Evolutionary conservation across 2,888 invertebrate genomes (phyloP).

Genomic region (Drosophila peninsularis): DNA sequence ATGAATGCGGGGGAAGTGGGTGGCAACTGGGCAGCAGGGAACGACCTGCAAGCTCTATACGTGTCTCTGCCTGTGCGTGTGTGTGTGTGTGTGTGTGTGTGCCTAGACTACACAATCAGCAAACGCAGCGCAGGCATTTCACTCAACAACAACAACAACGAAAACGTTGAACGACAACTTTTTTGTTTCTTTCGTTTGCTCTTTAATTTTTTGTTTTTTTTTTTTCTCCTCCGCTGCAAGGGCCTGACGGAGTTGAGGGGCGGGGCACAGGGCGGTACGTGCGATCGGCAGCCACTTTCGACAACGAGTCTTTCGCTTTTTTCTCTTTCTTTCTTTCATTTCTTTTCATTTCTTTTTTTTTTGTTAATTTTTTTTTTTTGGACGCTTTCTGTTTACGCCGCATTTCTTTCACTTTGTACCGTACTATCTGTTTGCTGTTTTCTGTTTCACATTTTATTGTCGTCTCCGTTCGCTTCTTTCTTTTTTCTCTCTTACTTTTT

Average conservation of each 20-base stretch:
- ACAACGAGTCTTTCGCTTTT: constrained; percentile 68
- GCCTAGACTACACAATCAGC: constrained; percentile 77
- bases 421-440: constrained; percentile 71
- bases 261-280: constrained; percentile 1
- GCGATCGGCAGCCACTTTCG: constrained; percentile 62
- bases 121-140: constrained; percentile 64
- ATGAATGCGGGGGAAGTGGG: constrained; percentile 31
- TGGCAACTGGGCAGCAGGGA: constrained; percentile 33
- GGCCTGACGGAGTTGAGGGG: constrained; percentile 16
- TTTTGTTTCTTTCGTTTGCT: constrained; percentile 47
- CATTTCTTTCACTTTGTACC: constrained; percentile 79
- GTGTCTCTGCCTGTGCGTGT: constrained; percentile 14
- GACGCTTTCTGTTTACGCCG: constrained; percentile 75
- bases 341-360: constrained; percentile 14
- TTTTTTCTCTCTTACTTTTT: not conserved
- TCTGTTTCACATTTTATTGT: constrained; percentile 62
- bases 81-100: constrained; percentile 43
- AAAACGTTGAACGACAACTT: constrained; percentile 50
- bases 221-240: constrained; percentile 37
- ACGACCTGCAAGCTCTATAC: constrained; percentile 57
- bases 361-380: constrained; percentile 38
- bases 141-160: constrained; percentile 54
- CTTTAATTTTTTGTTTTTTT: constrained; percentile 37
- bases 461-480: constrained; percentile 20
- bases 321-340: constrained; percentile 23